Evolutionary conservation across 2,113 vertebrate genomes (phyloP), one percentile per base, ranked within the genome.

Genomic region (Polypterus bichir): DNA sequence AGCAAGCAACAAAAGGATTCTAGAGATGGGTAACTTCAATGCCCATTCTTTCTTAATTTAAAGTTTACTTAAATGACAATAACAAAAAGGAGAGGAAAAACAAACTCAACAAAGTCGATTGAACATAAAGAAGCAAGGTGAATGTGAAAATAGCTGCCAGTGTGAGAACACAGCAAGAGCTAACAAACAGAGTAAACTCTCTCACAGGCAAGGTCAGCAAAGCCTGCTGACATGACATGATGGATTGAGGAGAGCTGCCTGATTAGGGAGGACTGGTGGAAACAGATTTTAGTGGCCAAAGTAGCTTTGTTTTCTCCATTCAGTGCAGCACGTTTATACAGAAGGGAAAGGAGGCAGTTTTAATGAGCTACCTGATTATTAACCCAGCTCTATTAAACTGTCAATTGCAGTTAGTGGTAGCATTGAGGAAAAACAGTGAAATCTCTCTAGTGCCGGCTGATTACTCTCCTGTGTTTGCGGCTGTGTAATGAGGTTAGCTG

Each of bases 141-240:
- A 56, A 44, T 11, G 9, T 47, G 9, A 7, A 5, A 9, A 47
- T 27, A 27, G 27, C 27, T 27, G 27, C 27, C 27, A 27, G 27
- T 27, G 27, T 27, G 27, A 27, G 27, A 27, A 27, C 27, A 27
- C 27, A 27, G 27, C 27, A 27, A 27, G 27, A 27, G 27, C 27
- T 27, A 27, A 27, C 27, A 27, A 27, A 27, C 27, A 27, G 27
- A 27, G 27, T 27, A 27, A 27, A 27, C 27, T 27, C 27, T 27
- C 27, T 27, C 6, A 49, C 44, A 11, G 48, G 54, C 65, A n/a
- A 51, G 46, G 49, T 54, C n/a, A 59, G 63, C 55, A 68, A 44
- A 46, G 46, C 9, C 48, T n/a, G 59, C 6, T 7, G 55, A 46
- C 7, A 59, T 47, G n/a, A 46, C 44, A 59, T 55, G 57, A 9